phyloP scores from a whole-genome alignment of 2,797 vertebrate genomes.

The Cetoscarus ocellatus region DNA sequence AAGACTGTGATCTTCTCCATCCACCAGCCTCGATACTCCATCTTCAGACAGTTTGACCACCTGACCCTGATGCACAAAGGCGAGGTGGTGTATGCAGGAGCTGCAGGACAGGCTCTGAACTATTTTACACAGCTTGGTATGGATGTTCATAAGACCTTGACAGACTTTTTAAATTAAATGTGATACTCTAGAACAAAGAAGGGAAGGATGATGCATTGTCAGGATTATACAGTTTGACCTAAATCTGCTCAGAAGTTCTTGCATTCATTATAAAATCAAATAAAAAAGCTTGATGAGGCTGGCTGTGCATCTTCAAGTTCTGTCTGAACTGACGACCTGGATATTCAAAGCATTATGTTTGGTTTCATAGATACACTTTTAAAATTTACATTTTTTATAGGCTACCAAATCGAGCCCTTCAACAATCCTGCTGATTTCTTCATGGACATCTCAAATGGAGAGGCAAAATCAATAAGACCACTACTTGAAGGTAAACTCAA shows the following conservation, averaged over 20 bases:
- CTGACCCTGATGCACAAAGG: constrained; percentile 85
- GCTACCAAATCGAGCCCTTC: constrained; percentile 82
- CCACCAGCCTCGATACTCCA: constrained; percentile 87
- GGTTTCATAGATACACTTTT: neutral
- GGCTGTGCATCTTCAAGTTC: too few species aligned
- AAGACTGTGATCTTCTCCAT: constrained; percentile 88
- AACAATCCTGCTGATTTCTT: constrained; percentile 88
- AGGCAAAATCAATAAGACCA: constrained; percentile 46
- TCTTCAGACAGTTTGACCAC: constrained; percentile 85
- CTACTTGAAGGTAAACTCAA: constrained; percentile 49
- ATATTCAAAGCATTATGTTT: neutral
- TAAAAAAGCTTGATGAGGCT: too few species aligned
- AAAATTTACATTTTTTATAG: constrained; percentile 55
- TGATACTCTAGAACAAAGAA: neutral
- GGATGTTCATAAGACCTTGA: neutral
- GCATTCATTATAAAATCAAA: neutral
- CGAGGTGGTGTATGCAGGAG: constrained; percentile 81
- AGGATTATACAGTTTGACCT: neutral
- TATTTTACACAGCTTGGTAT: constrained; percentile 83
- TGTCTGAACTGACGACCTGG: too few species aligned
- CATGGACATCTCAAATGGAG: constrained; percentile 85
- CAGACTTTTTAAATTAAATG: neutral
- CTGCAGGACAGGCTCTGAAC: constrained; percentile 58
- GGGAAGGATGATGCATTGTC: neutral
- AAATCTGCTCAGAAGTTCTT: too few species aligned